Percentiles rank a stretch among this genome's conserved stretches.
These are phyloP conservation scores for Rhineura floridana DNA, from an alignment of 2,113 vertebrate species.

Conservation along the genomic window DNA sequence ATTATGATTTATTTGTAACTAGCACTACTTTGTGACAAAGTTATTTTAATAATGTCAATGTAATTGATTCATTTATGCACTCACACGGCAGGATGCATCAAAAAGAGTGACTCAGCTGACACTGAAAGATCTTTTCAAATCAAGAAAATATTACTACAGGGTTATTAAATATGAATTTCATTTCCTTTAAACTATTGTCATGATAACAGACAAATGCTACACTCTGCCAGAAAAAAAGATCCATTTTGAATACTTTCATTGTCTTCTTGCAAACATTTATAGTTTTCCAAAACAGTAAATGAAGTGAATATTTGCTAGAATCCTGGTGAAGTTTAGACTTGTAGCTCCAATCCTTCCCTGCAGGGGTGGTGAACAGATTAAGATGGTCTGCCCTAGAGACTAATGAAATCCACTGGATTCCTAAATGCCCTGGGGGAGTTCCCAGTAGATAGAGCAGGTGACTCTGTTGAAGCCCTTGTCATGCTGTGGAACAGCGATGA, in stretches of 20 bases:
- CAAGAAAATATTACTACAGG: background rate
- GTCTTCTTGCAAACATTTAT: background rate
- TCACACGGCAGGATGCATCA: background rate
- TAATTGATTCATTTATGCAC: background rate
- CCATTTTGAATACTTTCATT: background rate
- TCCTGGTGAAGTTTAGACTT: background rate
- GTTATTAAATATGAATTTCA: background rate
- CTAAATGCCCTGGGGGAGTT: too few relatives aligned
- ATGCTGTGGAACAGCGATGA: too few relatives aligned
- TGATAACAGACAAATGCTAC: slow-evolving; percentile 8
- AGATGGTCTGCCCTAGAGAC: too few relatives aligned
- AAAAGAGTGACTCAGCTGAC: background rate
- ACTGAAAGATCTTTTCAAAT: background rate
- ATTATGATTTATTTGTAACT: slow-evolving; percentile 6
- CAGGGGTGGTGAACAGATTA: too few relatives aligned
- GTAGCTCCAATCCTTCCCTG: too few relatives aligned
- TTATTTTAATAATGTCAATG: slow-evolving; percentile 17
- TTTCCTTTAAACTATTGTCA: slow-evolving; percentile 6
- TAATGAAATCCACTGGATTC: too few relatives aligned
- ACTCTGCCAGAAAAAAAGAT: slow-evolving; percentile 12
- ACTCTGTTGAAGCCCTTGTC: too few relatives aligned
- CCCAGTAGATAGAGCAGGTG: too few relatives aligned
- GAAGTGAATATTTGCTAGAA: background rate
- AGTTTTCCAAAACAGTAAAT: background rate
- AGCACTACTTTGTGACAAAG: background rate